A percentile compares a stretch with the other conserved stretches of the same genome.
phyloP scores from a whole-genome alignment of 2,113 vertebrate species.

The Chionodraco myersi region DNA sequence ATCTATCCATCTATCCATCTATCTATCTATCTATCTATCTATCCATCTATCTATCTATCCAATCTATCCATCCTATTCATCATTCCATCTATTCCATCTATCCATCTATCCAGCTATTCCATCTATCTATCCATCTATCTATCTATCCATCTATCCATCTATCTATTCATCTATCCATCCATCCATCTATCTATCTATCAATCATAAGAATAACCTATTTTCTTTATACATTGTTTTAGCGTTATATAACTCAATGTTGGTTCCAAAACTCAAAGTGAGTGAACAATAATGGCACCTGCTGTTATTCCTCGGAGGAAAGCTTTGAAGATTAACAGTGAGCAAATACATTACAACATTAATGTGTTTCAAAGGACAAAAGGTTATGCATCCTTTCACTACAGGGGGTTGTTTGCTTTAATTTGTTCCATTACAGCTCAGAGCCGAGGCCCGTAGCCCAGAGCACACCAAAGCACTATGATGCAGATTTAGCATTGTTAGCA shows the following conservation, averaged over 20 bases:
- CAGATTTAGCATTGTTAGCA: slow-evolving; percentile 35
- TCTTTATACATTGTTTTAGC: slow-evolving; percentile 1
- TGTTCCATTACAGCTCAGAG: slow-evolving; percentile 26
- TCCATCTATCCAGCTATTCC: too few species aligned
- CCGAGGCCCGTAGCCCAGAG: slow-evolving; percentile 45
- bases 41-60: too few species aligned
- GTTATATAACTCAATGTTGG: slow-evolving; percentile 19
- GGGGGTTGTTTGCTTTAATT: slow-evolving; percentile 52
- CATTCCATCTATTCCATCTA: accelerated
- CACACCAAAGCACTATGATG: slow-evolving; percentile 42
- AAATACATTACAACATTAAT: slow-evolving; percentile 25
- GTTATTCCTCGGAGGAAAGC: slow-evolving; percentile 31
- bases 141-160: too few species aligned
- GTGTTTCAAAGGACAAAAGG: slow-evolving; percentile 47
- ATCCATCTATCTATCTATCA: too few species aligned
- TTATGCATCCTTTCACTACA: slow-evolving; percentile 38
- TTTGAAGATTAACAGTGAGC: slow-evolving; percentile 40
- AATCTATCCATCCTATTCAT: too few species aligned
- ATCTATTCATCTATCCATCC: too few species aligned
- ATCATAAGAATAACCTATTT: slow-evolving; percentile 4
- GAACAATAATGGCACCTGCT: slow-evolving; percentile 43
- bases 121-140: too few species aligned
- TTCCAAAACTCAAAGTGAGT: slow-evolving; percentile 16
- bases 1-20: too few species aligned
- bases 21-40: too few species aligned